Conservation (phyloP, 2,888 invertebrate species). For the Alentia gelatinosa region DNA sequence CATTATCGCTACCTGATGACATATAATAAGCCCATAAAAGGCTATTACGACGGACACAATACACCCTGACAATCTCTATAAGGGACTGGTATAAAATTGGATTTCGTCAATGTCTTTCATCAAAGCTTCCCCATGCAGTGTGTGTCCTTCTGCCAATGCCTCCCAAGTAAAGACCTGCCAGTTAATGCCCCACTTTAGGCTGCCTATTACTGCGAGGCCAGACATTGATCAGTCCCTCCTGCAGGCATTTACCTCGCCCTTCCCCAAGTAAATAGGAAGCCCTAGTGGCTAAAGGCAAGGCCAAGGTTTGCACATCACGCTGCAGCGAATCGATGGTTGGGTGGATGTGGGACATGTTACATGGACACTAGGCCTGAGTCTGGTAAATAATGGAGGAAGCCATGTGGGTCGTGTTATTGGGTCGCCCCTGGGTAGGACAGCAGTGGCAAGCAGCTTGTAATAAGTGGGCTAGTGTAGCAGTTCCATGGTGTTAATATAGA, state of each 20-base stretch:
- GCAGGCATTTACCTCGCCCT: not conserved
- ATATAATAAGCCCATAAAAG: not conserved
- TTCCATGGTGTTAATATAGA: too few relatives aligned
- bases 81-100: not conserved
- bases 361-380: not conserved
- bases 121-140: not conserved
- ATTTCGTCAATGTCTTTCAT: not conserved
- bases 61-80: not conserved
- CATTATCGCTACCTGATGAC: not conserved
- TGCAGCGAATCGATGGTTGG: not conserved
- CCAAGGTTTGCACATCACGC: not conserved
- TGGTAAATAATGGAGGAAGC: not conserved
- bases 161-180: not conserved
- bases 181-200: slow-evolving; percentile 2
- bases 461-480: too few relatives aligned
- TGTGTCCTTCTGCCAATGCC: not conserved
- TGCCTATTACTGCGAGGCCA: not conserved
- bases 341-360: not conserved
- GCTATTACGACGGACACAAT: not conserved
- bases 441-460: too few relatives aligned
- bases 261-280: not conserved
- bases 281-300: not conserved
- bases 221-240: not conserved
- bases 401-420: not conserved
- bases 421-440: not conserved